phyloP scores from a whole-genome alignment of 2,797 vertebrate species.

The Vespertilio murinus region DNA sequence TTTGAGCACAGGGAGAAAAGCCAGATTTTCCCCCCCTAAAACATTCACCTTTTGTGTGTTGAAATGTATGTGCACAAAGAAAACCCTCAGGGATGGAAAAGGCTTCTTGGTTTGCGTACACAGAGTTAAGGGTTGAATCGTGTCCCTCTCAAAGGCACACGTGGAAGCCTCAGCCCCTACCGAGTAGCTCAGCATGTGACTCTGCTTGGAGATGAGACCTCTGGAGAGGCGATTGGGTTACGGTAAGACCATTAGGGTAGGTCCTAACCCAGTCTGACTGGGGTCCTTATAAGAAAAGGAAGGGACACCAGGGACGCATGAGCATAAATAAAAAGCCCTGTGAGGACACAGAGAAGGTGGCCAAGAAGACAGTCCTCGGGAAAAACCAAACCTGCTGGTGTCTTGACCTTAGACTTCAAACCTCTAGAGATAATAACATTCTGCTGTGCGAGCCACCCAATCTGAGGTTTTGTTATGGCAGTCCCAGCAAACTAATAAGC shows the following conservation, averaged over 20 bases:
- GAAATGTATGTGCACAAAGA: background rate
- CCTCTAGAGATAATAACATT: background rate
- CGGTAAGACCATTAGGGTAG: background rate
- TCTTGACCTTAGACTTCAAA: background rate
- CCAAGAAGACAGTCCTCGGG: background rate
- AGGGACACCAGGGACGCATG: background rate
- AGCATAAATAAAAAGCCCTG: background rate
- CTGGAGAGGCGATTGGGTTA: background rate
- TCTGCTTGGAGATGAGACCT: background rate
- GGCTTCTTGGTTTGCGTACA: background rate
- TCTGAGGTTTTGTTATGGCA: background rate
- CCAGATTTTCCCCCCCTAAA: slow-evolving; percentile 15
- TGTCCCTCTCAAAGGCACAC: background rate
- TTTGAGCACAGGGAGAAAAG: background rate
- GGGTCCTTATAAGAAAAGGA: background rate
- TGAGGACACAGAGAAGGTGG: background rate
- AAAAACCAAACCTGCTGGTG: background rate
- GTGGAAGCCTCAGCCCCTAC: background rate
- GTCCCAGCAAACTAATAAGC: background rate
- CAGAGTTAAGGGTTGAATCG: background rate
- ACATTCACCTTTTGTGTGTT: background rate
- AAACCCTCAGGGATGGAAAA: background rate
- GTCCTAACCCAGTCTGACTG: background rate
- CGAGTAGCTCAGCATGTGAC: background rate
- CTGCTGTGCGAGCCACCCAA: background rate